A percentile compares a stretch with the other conserved stretches of the same genome.
Conservation (phyloP, 2,888 invertebrate species). For the Willowsia nigromaculata region DNA sequence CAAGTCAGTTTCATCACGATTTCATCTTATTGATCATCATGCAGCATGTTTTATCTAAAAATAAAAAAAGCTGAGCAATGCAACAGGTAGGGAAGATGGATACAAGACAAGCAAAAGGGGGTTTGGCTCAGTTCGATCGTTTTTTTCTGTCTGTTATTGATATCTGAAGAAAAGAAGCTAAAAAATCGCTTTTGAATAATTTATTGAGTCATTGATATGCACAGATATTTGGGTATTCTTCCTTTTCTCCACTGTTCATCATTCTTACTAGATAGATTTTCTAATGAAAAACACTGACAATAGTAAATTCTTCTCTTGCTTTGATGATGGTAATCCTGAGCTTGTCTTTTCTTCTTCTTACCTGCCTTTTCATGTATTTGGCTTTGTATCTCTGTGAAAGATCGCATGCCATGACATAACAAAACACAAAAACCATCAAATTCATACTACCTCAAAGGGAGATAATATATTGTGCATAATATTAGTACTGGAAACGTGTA, state of each 20-base stretch:
- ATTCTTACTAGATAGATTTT: slow-evolving; percentile 44
- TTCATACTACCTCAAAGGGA: slow-evolving; percentile 19
- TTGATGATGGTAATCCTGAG: not conserved
- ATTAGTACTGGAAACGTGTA: no score
- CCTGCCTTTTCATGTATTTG: slow-evolving; percentile 53
- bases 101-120: slow-evolving; percentile 21
- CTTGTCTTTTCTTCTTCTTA: slow-evolving; percentile 36
- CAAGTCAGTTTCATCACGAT: slow-evolving; percentile 58
- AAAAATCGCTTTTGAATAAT: slow-evolving; percentile 61
- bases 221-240: slow-evolving; percentile 61
- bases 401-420: slow-evolving; percentile 72
- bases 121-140: slow-evolving; percentile 41
- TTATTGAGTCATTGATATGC: slow-evolving; percentile 69
- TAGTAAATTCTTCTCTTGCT: not conserved
- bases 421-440: slow-evolving; percentile 52
- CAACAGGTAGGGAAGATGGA: slow-evolving; percentile 48
- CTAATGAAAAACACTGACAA: slow-evolving; percentile 54
- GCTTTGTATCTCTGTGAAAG: slow-evolving; percentile 59
- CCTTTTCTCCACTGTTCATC: slow-evolving; percentile 24
- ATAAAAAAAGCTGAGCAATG: not conserved
- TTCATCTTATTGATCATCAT: slow-evolving; percentile 36
- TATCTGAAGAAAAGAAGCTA: slow-evolving; percentile 29
- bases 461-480: not conserved
- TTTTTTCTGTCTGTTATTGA: slow-evolving; percentile 43
- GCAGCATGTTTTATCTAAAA: slow-evolving; percentile 38